Percentiles rank a stretch among this genome's conserved stretches.
phyloP scores from a whole-genome alignment of 2,113 vertebrate genomes.

The Ptilonorhynchus violaceus region DNA sequence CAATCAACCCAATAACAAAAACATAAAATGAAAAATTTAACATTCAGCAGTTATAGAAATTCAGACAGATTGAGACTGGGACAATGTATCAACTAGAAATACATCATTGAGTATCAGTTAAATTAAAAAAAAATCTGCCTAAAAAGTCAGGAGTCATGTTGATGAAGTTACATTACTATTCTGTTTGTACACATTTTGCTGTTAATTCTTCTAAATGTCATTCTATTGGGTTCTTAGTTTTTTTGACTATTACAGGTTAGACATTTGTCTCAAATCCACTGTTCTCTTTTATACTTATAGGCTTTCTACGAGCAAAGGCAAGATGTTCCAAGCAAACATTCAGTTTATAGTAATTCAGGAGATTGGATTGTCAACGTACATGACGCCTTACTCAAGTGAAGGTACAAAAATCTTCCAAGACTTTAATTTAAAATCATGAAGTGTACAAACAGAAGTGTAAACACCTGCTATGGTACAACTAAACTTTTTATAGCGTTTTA shows the following conservation, averaged over 20 bases:
- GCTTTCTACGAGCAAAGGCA: constrained; percentile 30
- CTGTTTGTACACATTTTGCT: constrained; percentile 47
- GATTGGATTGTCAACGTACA: not conserved
- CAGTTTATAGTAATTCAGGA: not conserved
- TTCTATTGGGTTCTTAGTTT: not conserved
- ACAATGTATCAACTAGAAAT: constrained; percentile 49
- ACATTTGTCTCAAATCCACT: not conserved
- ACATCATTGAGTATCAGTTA: not conserved
- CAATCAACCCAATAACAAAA: constrained; percentile 37
- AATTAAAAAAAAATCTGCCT: not conserved
- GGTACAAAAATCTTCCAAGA: constrained; percentile 41
- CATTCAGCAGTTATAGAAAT: constrained; percentile 56
- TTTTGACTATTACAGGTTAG: not conserved
- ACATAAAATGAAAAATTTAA: constrained; percentile 42
- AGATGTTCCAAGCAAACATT: constrained; percentile 47
- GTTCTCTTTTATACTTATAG: not conserved
- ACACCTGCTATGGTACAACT: constrained; percentile 64
- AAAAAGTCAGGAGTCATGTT: not conserved
- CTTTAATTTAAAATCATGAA: constrained; percentile 39
- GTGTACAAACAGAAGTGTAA: constrained; percentile 76
- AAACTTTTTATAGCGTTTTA: constrained; percentile 32
- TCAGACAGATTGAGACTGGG: constrained; percentile 49
- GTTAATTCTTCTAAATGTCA: not conserved
- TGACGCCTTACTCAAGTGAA: constrained; percentile 26
- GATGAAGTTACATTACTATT: constrained; percentile 32